Evolutionary conservation across 2,113 vertebrate genomes (phyloP), one percentile per base, ranked within the genome.

Genomic region (Pogonocichla stellata): DNA sequence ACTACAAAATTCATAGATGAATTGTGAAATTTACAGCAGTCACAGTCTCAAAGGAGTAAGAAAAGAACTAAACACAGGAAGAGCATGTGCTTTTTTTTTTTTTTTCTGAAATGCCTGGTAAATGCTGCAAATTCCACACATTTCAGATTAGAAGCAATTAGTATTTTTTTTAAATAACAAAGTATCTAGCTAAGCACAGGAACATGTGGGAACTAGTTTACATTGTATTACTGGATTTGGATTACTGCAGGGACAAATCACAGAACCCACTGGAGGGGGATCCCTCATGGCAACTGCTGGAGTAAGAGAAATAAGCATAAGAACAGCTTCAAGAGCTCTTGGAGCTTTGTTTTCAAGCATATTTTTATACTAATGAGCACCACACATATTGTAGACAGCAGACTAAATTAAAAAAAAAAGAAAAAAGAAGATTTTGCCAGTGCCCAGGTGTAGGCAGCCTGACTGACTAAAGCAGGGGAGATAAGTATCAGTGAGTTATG

Each of bases 401-500:
- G 65, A 87, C 36, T 85, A 92, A 90, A 91, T 69, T 16, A 54
- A 19, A 78, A 64, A 80, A 87, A 84, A 69, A 45, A 45, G 10
- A 45, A 45, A 19, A 45, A 45, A 20, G 19, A 45, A 45, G 22
- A 19, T 48, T 48, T 48, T 53, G 28, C 66, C 74, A 86, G 73
- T 80, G 36, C 43, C 73, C 6, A 18, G 57, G 36, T 87, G 70
- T 33, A 91, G 56, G 73, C 92, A 91, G 69, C 33, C 88, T 57
- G 89, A 13, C 74, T 84, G 95, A 95, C 12, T 83, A 71, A 89
- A 91, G 66, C 80, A 91, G 73, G 77, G 67, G 73, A 97, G 96
- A 96, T 96, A 96, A 95, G 80, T 81, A 97, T 96, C 97, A 96
- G 92, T 61, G 94, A 95, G 58, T 94, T 93, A 96, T 78, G 94